phyloP scores from a whole-genome alignment of 2,888 invertebrate species.

The Ganaspis brasiliensis region DNA sequence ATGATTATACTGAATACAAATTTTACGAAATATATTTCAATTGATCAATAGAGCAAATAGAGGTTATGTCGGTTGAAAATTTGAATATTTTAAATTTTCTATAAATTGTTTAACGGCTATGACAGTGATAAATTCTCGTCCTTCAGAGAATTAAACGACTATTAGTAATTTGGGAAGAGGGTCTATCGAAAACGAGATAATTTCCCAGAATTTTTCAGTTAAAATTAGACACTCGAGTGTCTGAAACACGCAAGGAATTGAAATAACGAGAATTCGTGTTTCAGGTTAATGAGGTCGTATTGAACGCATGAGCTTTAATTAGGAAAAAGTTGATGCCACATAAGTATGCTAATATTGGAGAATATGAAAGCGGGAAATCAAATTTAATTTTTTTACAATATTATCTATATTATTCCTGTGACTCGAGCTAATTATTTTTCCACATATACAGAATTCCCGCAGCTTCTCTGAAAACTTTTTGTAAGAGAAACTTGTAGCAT shows the following conservation, averaged over 20 bases:
- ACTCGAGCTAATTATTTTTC: not conserved
- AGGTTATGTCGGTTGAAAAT: too few species aligned
- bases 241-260: slow-evolving; percentile 43
- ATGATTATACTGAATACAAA: too few species aligned
- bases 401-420: not conserved
- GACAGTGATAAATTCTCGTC: too few species aligned
- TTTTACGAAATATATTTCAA: too few species aligned
- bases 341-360: not conserved
- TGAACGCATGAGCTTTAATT: slow-evolving; percentile 41
- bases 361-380: slow-evolving; percentile 1
- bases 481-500: too few species aligned
- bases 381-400: not conserved
- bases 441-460: not conserved
- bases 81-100: too few species aligned
- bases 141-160: too few species aligned
- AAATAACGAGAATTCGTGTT: slow-evolving; percentile 53
- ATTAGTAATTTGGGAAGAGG: too few species aligned
- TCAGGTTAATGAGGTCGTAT: slow-evolving; percentile 48
- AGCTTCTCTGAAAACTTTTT: not conserved
- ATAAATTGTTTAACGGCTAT: too few species aligned
- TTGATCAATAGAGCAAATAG: too few species aligned
- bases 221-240: not conserved
- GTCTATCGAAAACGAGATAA: too few species aligned
- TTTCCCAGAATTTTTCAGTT: not conserved
- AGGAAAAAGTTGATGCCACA: slow-evolving; percentile 25